Evolutionary conservation across 2,113 vertebrate genomes (phyloP), one percentile per base, ranked within the genome.

Genomic region (Cercocebus atys): DNA sequence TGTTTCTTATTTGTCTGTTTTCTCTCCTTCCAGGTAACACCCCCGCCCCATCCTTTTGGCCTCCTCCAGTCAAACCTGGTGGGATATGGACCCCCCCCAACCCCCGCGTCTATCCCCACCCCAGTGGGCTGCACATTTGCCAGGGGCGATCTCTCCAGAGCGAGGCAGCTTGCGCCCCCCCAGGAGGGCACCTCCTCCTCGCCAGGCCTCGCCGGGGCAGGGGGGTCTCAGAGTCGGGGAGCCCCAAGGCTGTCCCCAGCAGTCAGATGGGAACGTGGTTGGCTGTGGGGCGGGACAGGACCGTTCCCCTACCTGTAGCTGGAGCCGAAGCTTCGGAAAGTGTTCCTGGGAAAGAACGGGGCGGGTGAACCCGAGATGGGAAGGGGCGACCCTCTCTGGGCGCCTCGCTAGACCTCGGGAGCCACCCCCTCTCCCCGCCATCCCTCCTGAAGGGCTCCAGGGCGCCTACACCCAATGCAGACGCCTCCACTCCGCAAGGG

Each of bases 261-360:
- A 10, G 75, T 32, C 64, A 0, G 1, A 43, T 7, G 2, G 8
- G 27, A 23, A 9, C 9, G 4, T 50, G 92, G 76, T 38, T 12
- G 5, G 13, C 57, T 61, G 59, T 0, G 35, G 43, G 25, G 38
- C 3, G 2, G 55, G 47, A 10, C 10, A 32, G 50, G 40, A 81
- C 10, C 64, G 9, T 17, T 14, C 2, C 27, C 83, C 38, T 97
- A 98, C 98, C 98, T 98, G 98, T 98, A 98, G 22, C 92, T 52
- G 2, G 97, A 96, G n/a, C 98, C 97, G 8, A 98, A 98, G 68
- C 75, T 66, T 72, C 98, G 95, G 83, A 98, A 98, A 8, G 80
- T 18, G 25, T 98, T 98, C 50, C 98, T 98, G 97, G 0, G 3
- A 38, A 78, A 93, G 43, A 81, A 59, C 2, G 72, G 52, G 20